A percentile compares a stretch with the other conserved stretches of the same genome.
These are phyloP conservation scores for Acestrorhynchus altus DNA, from an alignment of 2,797 vertebrate genomes.

Conservation along the genomic window DNA sequence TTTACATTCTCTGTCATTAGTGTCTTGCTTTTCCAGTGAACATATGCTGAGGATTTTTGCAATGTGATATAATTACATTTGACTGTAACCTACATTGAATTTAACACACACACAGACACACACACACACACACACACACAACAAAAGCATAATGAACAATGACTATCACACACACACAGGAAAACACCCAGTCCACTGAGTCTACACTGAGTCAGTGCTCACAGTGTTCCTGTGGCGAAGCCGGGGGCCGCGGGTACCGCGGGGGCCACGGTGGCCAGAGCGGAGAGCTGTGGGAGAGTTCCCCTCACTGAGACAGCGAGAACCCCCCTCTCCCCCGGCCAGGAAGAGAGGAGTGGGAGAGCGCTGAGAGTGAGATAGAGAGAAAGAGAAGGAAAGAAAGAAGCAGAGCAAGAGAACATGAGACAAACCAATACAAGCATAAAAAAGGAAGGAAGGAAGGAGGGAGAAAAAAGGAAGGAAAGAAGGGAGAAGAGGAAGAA, in stretches of 20 bases:
- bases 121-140: neutral
- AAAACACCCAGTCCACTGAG: neutral
- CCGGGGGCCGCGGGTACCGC: slow-evolving; percentile 62
- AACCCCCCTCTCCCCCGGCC: slow-evolving; percentile 67
- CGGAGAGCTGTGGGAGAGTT: slow-evolving; percentile 71
- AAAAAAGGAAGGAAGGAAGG: neutral
- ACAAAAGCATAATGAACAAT: neutral
- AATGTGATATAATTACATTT: too few species aligned
- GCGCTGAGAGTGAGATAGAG: slow-evolving; percentile 59
- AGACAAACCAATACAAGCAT: neutral
- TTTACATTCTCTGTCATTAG: too few species aligned
- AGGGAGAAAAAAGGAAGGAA: neutral
- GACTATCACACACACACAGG: neutral
- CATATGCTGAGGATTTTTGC: too few species aligned
- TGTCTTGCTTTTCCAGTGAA: too few species aligned
- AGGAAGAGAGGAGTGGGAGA: slow-evolving; percentile 74
- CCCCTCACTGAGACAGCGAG: slow-evolving; percentile 78
- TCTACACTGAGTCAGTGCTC: slow-evolving; percentile 45
- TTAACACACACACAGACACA: too few species aligned
- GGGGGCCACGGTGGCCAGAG: slow-evolving; percentile 63
- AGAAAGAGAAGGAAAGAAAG: slow-evolving; percentile 1
- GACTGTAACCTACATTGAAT: too few species aligned
- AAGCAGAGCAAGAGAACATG: neutral
- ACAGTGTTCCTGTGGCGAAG: slow-evolving; percentile 61
- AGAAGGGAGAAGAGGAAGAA: neutral